Percentiles rank a stretch among this genome's conserved stretches.
Evolutionary conservation across 2,888 invertebrate genomes (phyloP).

Genomic region (Phrixothrix hirtus): DNA sequence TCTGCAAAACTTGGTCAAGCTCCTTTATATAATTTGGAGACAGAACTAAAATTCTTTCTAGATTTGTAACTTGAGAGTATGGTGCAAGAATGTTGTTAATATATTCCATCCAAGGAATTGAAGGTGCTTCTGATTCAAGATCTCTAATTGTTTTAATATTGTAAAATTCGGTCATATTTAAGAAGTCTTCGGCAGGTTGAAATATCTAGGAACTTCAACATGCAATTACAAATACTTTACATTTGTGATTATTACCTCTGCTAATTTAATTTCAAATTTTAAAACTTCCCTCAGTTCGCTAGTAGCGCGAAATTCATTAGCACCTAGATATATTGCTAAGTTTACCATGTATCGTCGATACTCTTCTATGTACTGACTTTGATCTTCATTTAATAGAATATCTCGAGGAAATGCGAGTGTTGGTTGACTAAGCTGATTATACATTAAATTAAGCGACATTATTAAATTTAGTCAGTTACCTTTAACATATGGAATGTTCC

Average conservation of each 20-base stretch:
- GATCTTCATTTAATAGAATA: constrained; percentile 30
- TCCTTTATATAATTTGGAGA: constrained; percentile 55
- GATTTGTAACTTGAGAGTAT: constrained; percentile 42
- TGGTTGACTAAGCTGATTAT: constrained; percentile 37
- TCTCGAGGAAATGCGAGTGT: constrained; percentile 32
- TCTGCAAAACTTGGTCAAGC: constrained; percentile 42
- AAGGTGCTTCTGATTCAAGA: constrained; percentile 53
- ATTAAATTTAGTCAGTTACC: constrained; percentile 20
- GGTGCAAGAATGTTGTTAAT: constrained; percentile 55
- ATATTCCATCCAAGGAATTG: constrained; percentile 56
- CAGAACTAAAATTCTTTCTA: constrained; percentile 58
- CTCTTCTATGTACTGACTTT: constrained; percentile 33
- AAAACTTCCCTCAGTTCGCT: constrained; percentile 38
- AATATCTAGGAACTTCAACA: neutral
- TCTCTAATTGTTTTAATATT: constrained; percentile 59
- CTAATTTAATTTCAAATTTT: constrained; percentile 38
- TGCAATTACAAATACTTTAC: too few species aligned
- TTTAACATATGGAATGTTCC: constrained; percentile 29
- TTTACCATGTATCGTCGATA: constrained; percentile 41
- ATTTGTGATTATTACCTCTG: too few species aligned
- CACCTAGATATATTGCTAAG: constrained; percentile 41
- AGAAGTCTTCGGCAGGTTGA: constrained; percentile 15
- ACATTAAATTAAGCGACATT: constrained; percentile 1
- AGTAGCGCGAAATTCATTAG: constrained; percentile 34
- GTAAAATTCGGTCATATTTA: constrained; percentile 42